Evolutionary conservation across 2,113 vertebrate genomes (phyloP), one percentile per base, ranked within the genome.

Genomic region (Stercorarius parasiticus): DNA sequence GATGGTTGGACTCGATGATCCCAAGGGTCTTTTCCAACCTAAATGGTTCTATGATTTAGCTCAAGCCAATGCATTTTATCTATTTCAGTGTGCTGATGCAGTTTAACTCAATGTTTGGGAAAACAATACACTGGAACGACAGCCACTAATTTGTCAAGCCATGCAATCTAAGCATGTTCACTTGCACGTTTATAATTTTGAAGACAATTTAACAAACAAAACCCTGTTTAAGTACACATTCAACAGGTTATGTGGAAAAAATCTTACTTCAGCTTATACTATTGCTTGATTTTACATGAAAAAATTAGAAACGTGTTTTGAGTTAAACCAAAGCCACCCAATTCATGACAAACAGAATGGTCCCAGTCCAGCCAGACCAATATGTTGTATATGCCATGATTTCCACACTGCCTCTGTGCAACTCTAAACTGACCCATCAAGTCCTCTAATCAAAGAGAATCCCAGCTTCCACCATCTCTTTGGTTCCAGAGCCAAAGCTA

Each of bases 321-420:
- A 93, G 22, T 89, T 73, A 91, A 93, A 77, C 15, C 72, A 80
- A 81, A 83, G 53, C 7, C 8, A 76, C 22, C 21, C 49, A 59
- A 50, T 38, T 50, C 25, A 50, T 5, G 32, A 59, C 29, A 40
- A 64, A 58, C 9, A 59, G 50, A 84, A 78, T 6, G 34, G 42
- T 49, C n/a, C 30, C 40, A 53, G 38, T 38, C 73, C 82, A 87
- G 26, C 13, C 66, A 88, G 30, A 62, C 11, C 26, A 82, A 47
- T 3, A 8, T 0, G 0, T 12, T 4, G 0, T 10, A 58, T 12
- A 61, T 49, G 45, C 40, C 34, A 32, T 10, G 25, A 77, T 17
- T 61, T 73, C 55, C 74, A 23, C 15, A 7, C 4, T 7, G 38
- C 29, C 25, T 70, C 50, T 52, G 8, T 47, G 20, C 36, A 84